A percentile compares a stretch with the other conserved stretches of the same genome.
Evolutionary conservation across 1,140 invertebrate genomes (phyloP).

Genomic region (Apis laboriosa): DNA sequence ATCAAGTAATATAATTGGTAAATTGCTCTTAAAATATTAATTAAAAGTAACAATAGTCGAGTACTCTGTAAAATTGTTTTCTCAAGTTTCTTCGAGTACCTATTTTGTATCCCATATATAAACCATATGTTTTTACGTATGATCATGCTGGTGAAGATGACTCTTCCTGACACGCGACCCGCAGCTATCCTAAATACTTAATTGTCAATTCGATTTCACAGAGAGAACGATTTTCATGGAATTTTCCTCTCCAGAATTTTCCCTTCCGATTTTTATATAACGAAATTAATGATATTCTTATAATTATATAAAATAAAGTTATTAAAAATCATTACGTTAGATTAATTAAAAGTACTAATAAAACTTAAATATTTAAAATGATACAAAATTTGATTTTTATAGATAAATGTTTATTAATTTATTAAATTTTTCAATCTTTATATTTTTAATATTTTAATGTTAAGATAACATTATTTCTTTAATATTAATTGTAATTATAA

Average conservation of each 20-base stretch:
- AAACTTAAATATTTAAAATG: too few relatives aligned
- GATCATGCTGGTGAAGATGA: slow-evolving; percentile 71
- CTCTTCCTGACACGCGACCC: slow-evolving; percentile 73
- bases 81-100: slow-evolving; percentile 46
- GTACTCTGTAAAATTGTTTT: slow-evolving; percentile 27
- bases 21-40: background rate
- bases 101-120: slow-evolving; percentile 46
- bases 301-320: background rate
- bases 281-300: background rate
- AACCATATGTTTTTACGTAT: slow-evolving; percentile 70
- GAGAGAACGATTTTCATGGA: slow-evolving; percentile 48
- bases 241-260: background rate
- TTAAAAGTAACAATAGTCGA: slow-evolving; percentile 13
- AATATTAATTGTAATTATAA: background rate
- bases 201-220: slow-evolving; percentile 36
- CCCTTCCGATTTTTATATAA: background rate
- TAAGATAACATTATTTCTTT: background rate
- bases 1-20: background rate
- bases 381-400: background rate
- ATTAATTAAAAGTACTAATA: background rate
- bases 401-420: background rate
- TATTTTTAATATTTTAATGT: background rate
- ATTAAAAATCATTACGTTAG: too few relatives aligned
- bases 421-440: background rate
- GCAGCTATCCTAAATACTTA: slow-evolving; percentile 60